phyloP scores from a whole-genome alignment of 2,888 invertebrate genomes.

The Artemia sinica region DNA sequence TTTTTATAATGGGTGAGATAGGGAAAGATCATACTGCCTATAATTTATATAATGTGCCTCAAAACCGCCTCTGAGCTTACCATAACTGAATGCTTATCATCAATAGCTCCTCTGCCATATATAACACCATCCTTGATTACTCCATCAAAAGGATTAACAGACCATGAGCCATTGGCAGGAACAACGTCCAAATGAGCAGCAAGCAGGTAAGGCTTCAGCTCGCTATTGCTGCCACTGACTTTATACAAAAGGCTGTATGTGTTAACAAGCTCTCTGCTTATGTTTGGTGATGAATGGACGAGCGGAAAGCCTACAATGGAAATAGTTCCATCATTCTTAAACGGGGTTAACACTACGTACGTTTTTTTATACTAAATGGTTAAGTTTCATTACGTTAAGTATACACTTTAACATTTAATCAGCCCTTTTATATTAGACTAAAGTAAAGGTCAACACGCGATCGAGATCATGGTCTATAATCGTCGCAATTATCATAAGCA shows the following conservation, averaged over 20 bases:
- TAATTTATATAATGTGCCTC: constrained; percentile 8
- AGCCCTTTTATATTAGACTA: too few relatives aligned
- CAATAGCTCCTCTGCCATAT: constrained; percentile 37
- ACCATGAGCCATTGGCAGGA: constrained; percentile 30
- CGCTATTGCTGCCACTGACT: constrained; percentile 30
- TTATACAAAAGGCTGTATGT: constrained; percentile 35
- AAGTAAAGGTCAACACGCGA: too few relatives aligned
- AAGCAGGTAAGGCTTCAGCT: constrained; percentile 34
- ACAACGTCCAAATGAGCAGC: constrained; percentile 38
- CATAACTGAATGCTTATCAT: constrained; percentile 36
- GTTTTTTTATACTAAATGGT: too few relatives aligned
- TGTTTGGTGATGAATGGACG: constrained; percentile 28
- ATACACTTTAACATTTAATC: too few relatives aligned
- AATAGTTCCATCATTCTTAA: too few relatives aligned
- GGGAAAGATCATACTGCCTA: too few relatives aligned
- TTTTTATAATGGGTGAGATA: too few relatives aligned
- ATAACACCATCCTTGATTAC: constrained; percentile 31
- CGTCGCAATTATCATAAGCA: too few relatives aligned
- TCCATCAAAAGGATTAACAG: constrained; percentile 34
- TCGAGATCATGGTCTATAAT: too few relatives aligned
- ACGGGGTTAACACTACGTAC: too few relatives aligned
- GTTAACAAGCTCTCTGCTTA: constrained; percentile 29
- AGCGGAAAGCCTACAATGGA: constrained; percentile 28
- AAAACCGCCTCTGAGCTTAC: constrained; percentile 28
- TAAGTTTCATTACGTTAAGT: too few relatives aligned